These are phyloP conservation scores for Drosophila setosimentum DNA, from an alignment of 2,888 invertebrate genomes.

Conservation along the genomic window DNA sequence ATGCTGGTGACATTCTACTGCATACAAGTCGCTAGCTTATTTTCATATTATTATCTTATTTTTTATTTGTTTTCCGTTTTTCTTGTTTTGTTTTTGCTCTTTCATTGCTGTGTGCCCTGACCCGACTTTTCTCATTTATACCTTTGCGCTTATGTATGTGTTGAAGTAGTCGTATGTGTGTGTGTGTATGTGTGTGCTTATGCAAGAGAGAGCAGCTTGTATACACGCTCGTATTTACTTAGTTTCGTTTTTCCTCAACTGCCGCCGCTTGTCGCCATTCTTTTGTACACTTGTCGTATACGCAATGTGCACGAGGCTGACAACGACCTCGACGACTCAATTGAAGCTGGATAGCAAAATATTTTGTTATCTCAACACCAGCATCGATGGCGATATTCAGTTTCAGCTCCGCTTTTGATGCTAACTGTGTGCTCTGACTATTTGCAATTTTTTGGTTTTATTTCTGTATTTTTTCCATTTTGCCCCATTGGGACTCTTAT, in stretches of 20 bases:
- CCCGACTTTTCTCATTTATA: conserved; percentile 42
- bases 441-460: conserved; percentile 47
- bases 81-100: conserved; percentile 2
- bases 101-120: conserved; percentile 36
- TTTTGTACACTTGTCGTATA: conserved; percentile 52
- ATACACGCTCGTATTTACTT: conserved; percentile 34
- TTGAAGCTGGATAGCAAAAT: conserved; percentile 62
- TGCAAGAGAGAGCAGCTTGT: conserved; percentile 15
- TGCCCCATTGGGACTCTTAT: conserved; percentile 57
- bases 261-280: conserved; percentile 28
- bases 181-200: neutral
- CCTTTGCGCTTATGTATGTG: conserved; percentile 20
- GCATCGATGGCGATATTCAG: conserved; percentile 70
- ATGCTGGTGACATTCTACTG: conserved; percentile 64
- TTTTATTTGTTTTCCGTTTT: conserved; percentile 54
- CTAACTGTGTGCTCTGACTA: conserved; percentile 28
- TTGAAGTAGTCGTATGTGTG: conserved; percentile 13
- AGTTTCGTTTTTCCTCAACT: conserved; percentile 29
- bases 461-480: conserved; percentile 46
- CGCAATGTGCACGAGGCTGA: conserved; percentile 47
- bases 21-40: conserved; percentile 41
- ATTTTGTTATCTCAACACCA: conserved; percentile 71
- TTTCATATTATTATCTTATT: conserved; percentile 21
- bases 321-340: conserved; percentile 46
- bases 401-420: conserved; percentile 40